phyloP scores from a whole-genome alignment of 2,888 invertebrate genomes.

The Aromia moschata region DNA sequence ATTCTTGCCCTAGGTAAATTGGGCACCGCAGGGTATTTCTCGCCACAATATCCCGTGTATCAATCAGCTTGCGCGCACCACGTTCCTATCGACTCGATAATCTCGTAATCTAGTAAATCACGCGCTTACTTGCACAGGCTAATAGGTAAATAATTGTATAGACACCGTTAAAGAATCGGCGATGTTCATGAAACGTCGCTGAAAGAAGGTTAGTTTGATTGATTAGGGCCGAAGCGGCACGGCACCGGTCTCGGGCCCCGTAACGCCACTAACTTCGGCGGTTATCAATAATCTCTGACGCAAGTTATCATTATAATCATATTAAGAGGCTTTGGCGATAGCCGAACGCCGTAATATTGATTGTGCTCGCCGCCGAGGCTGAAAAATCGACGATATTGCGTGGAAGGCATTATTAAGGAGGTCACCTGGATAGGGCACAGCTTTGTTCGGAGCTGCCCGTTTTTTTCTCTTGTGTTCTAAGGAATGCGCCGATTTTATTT shows the following conservation, averaged over 20 bases:
- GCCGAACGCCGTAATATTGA: constrained; percentile 52
- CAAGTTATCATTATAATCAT: constrained; percentile 61
- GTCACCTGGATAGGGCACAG: background rate
- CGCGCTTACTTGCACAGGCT: constrained; percentile 22
- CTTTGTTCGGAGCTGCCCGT: too few relatives aligned
- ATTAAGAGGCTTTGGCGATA: constrained; percentile 55
- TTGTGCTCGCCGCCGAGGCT: constrained; percentile 37
- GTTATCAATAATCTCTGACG: constrained; percentile 60
- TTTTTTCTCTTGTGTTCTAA: too few relatives aligned
- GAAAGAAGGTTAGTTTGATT: constrained; percentile 47
- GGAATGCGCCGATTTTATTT: too few relatives aligned
- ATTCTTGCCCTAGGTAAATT: too few relatives aligned
- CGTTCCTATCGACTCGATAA: background rate
- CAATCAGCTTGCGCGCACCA: too few relatives aligned
- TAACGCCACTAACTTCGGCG: constrained; percentile 46
- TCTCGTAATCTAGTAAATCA: background rate
- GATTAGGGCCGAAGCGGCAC: constrained; percentile 46
- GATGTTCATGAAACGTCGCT: constrained; percentile 47
- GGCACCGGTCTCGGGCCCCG: too few relatives aligned
- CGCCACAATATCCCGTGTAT: too few relatives aligned
- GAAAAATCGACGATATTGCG: constrained; percentile 21
- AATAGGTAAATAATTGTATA: constrained; percentile 50
- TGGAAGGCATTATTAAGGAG: background rate
- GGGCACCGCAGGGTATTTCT: too few relatives aligned
- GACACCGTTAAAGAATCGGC: constrained; percentile 46